Base-by-base conservation (phyloP, 2,113 vertebrate species). In the Catharus bicknelli region DNA sequence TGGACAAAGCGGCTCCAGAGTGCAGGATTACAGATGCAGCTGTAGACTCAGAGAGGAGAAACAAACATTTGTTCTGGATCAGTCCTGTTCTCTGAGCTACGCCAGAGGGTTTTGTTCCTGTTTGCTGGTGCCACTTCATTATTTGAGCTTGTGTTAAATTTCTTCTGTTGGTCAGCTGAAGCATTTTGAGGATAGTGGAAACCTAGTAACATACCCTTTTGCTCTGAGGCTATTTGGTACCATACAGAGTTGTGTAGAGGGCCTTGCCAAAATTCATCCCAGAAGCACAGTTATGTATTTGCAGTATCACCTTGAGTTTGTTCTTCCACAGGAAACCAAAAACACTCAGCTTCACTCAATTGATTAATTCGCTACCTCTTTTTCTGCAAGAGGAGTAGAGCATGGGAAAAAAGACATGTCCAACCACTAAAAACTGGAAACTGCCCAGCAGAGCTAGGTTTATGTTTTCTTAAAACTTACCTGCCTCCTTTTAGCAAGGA, bases 401-500 rank as follows among this genome's bases (percentile, higher is more conserved):
- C 75, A 58, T 14, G 7, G 76, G 76, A 74, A 95, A 91, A 77
- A 95, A 88, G 55, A 78, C 22, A 15, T 58, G 51, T 64, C 54
- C 61, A 77, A 62, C 54, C 68, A 27, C 26, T 86, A 48, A 29
- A 25, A 53, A 20, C 67, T 88, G 86, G 61, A 81, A 92, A 78
- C 77, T 72, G 36, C 55, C 42, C 48, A 66, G 59, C 47, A 90
- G 83, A 83, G 51, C 87, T 85, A 38, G 43, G 79, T 95, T 95
- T 93, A 11, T 93, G 77, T 96, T 96, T 95, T 74, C 86, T 96
- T 95, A 91, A 96, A 95, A 72, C 84, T 87, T 88, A 95, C 82
- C 86, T 81, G 30, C 64, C 72, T 50, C 40, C 74, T 95, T 43
- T 81, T 82, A 78, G 95, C 63, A 88, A 87, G 90, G 93, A 47